Percentiles rank a stretch among this genome's conserved stretches.
Conservation (phyloP, 2,797 vertebrate genomes). For the Pelodytes ibericus region DNA sequence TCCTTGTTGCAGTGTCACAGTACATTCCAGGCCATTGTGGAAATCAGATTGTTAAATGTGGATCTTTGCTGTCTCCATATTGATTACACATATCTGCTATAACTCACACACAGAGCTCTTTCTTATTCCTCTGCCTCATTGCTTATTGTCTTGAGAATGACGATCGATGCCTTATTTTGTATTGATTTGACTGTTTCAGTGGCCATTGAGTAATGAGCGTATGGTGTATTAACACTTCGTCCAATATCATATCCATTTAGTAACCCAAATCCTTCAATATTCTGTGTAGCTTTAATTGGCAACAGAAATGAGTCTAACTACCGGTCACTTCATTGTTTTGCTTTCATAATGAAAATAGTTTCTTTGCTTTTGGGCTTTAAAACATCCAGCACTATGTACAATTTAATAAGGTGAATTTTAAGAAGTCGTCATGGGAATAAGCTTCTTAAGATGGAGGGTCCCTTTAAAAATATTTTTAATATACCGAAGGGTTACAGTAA, state of each 20-base stretch:
- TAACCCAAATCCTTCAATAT: constrained; percentile 37
- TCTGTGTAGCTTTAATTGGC: constrained; percentile 35
- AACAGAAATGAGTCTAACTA: constrained; percentile 10
- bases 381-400: neutral
- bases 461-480: too few species aligned
- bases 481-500: too few species aligned
- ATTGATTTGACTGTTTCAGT: constrained; percentile 46
- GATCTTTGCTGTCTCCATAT: constrained; percentile 26
- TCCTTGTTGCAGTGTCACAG: neutral
- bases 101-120: constrained; percentile 20
- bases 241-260: constrained; percentile 51
- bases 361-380: neutral
- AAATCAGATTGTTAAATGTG: constrained; percentile 16
- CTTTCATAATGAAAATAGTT: neutral
- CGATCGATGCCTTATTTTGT: constrained; percentile 53
- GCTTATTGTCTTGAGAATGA: constrained; percentile 47
- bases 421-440: too few species aligned
- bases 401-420: too few species aligned
- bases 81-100: constrained; percentile 30
- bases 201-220: constrained; percentile 45
- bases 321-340: neutral
- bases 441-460: too few species aligned
- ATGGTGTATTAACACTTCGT: constrained; percentile 4
- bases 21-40: neutral
- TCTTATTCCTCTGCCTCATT: constrained; percentile 33